These are phyloP conservation scores for Rosalia funebris DNA, from an alignment of 2,888 invertebrate species.

Conservation along the genomic window DNA sequence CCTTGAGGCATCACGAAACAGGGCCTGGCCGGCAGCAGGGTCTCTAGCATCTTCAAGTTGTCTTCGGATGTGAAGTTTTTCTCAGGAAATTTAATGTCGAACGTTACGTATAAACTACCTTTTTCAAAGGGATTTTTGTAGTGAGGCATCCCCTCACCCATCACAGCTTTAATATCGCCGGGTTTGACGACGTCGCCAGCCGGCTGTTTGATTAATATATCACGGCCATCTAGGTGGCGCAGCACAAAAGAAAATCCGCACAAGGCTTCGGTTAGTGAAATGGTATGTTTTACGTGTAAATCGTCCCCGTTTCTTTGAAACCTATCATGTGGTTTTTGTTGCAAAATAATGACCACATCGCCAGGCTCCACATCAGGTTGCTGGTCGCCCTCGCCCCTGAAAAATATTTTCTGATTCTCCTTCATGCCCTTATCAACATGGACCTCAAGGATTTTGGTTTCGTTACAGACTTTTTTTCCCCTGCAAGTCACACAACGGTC, in stretches of 20 bases:
- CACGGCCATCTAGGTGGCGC: conserved; percentile 90
- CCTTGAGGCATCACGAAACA: conserved; percentile 77
- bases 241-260: conserved; percentile 88
- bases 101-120: conserved; percentile 88
- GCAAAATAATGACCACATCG: conserved; percentile 88
- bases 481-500: conserved; percentile 85
- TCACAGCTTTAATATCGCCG: conserved; percentile 80
- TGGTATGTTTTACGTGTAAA: conserved; percentile 76
- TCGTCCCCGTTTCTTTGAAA: conserved; percentile 84
- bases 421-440: conserved; percentile 88
- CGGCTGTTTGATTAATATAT: conserved; percentile 79
- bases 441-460: conserved; percentile 86
- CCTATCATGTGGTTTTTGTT: conserved; percentile 80
- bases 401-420: conserved; percentile 85
- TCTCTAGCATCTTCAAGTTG: conserved; percentile 76
- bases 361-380: conserved; percentile 87
- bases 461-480: conserved; percentile 85
- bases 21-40: conserved; percentile 78
- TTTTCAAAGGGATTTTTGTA: conserved; percentile 85
- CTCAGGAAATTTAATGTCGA: conserved; percentile 86
- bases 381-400: conserved; percentile 91
- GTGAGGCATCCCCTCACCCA: conserved; percentile 91
- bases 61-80: conserved; percentile 80
- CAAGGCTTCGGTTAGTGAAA: conserved; percentile 87
- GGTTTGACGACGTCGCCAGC: conserved; percentile 88